Percentiles rank a stretch among this genome's conserved stretches.
phyloP scores from a whole-genome alignment of 2,797 vertebrate species.

The Hippocampus kuda region DNA sequence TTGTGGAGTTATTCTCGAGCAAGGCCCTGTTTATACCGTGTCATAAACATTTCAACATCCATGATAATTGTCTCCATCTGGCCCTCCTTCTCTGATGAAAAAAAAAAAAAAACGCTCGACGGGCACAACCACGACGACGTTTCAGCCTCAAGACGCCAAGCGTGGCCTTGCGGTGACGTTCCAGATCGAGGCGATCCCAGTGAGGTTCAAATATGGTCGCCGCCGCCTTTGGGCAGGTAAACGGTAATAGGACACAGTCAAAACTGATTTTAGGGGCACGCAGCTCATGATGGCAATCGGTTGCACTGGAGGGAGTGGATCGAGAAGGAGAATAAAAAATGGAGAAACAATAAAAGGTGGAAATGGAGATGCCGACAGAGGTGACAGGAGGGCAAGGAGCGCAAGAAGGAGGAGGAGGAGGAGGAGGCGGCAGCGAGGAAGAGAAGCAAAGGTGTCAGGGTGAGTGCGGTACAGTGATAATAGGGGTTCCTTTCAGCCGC shows the following conservation, averaged over 20 bases:
- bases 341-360: slow-evolving; percentile 14
- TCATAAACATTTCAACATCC: slow-evolving; percentile 67
- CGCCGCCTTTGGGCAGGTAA: slow-evolving; percentile 55
- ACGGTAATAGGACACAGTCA: slow-evolving; percentile 65
- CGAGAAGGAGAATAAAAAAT: slow-evolving; percentile 20
- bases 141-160: slow-evolving; percentile 33
- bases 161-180: slow-evolving; percentile 30
- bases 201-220: slow-evolving; percentile 38
- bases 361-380: slow-evolving; percentile 15
- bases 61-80: slow-evolving; percentile 59
- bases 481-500: slow-evolving; percentile 60
- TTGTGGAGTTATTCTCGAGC: slow-evolving; percentile 49
- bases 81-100: slow-evolving; percentile 49
- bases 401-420: slow-evolving; percentile 16
- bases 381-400: slow-evolving; percentile 36
- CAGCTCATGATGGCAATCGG: slow-evolving; percentile 56
- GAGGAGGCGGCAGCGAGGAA: slow-evolving; percentile 27
- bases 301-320: slow-evolving; percentile 35
- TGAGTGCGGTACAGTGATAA: slow-evolving; percentile 55
- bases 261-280: slow-evolving; percentile 54
- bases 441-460: slow-evolving; percentile 45
- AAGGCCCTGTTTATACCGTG: slow-evolving; percentile 53
- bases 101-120: slow-evolving; percentile 42
- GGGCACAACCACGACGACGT: slow-evolving; percentile 45
- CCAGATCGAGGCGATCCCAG: slow-evolving; percentile 55